Conservation (phyloP, 2,888 invertebrate species). For the Phania funesta region DNA sequence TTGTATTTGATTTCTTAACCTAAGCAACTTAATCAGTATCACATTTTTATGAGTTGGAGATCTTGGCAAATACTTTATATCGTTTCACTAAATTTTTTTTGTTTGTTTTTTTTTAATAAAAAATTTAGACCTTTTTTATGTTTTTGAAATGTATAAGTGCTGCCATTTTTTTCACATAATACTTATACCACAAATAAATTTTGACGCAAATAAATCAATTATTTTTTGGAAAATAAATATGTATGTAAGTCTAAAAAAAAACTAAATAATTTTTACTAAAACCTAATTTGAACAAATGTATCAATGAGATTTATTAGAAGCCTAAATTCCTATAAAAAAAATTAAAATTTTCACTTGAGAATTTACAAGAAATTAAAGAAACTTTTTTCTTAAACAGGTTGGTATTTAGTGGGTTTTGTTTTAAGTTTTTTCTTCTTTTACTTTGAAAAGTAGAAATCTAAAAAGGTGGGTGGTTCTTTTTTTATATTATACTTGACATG, state of each 20-base stretch:
- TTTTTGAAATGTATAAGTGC: slow-evolving; percentile 55
- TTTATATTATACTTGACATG: slow-evolving; percentile 34
- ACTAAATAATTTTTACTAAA: slow-evolving; percentile 66
- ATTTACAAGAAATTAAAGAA: slow-evolving; percentile 4
- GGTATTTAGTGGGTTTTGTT: slow-evolving; percentile 58
- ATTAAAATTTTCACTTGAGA: neutral
- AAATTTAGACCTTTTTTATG: slow-evolving; percentile 7
- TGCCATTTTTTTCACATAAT: slow-evolving; percentile 55
- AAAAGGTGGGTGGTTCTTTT: slow-evolving; percentile 66
- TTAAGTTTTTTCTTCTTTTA: slow-evolving; percentile 35
- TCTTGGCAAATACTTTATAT: slow-evolving; percentile 67
- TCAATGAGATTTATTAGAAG: slow-evolving; percentile 61
- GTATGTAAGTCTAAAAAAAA: slow-evolving; percentile 38
- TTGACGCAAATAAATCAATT: slow-evolving; percentile 26
- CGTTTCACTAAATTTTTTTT: slow-evolving; percentile 55
- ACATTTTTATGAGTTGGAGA: slow-evolving; percentile 68
- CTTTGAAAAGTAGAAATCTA: slow-evolving; percentile 58
- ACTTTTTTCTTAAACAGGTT: slow-evolving; percentile 52
- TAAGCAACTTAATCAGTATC: slow-evolving; percentile 68
- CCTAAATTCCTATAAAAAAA: slow-evolving; percentile 52
- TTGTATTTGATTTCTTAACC: slow-evolving; percentile 61
- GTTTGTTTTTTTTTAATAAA: slow-evolving; percentile 8
- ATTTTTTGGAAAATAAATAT: slow-evolving; percentile 5
- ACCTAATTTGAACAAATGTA: slow-evolving; percentile 67
- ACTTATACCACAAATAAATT: slow-evolving; percentile 56